These are phyloP conservation scores for Damaliscus lunatus DNA, from an alignment of 2,113 vertebrate genomes.

Conservation along the genomic window DNA sequence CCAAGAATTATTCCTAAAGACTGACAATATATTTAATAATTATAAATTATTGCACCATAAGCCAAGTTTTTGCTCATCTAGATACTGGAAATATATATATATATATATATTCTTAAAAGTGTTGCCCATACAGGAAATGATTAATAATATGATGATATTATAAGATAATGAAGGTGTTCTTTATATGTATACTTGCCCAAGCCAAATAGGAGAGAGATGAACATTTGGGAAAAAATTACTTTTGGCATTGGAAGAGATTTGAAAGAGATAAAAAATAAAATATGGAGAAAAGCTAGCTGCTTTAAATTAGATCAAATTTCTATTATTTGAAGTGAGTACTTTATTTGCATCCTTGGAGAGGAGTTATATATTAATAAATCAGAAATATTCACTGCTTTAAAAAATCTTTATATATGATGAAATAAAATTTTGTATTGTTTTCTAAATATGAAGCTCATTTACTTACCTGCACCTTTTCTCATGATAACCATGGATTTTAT, in stretches of 20 bases:
- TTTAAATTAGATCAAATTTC: background rate
- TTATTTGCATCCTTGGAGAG: background rate
- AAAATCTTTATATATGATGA: background rate
- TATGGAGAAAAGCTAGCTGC: background rate
- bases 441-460: background rate
- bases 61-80: background rate
- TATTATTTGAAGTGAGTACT: background rate
- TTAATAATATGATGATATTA: background rate
- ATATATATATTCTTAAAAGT: background rate
- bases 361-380: background rate
- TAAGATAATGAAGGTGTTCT: background rate
- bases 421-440: background rate
- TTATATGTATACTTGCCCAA: background rate
- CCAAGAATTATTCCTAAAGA: background rate
- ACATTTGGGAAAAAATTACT: background rate
- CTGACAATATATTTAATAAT: background rate
- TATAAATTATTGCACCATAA: background rate
- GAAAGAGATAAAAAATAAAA: background rate
- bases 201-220: background rate
- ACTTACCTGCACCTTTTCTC: background rate
- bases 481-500: background rate
- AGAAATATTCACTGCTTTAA: background rate
- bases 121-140: background rate
- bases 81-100: background rate
- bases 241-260: background rate